Percentiles rank a stretch among this genome's conserved stretches.
Conservation (phyloP, 2,797 vertebrate species). For the Neoniphon sammara region DNA sequence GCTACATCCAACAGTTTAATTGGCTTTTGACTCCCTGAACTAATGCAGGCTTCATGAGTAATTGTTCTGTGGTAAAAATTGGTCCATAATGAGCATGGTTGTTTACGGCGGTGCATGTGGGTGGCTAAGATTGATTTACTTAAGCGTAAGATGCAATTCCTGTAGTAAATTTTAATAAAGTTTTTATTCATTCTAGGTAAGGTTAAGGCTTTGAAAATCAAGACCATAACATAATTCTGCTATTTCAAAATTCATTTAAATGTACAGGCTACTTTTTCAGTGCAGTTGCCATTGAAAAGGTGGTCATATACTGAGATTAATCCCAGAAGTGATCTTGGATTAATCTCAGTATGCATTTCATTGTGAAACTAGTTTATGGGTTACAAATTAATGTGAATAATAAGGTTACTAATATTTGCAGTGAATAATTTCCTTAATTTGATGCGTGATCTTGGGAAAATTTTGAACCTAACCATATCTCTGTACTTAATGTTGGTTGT, state of each 20-base stretch:
- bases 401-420: neutral
- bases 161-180: neutral
- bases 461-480: neutral
- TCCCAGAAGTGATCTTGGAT: neutral
- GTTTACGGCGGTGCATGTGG: neutral
- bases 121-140: neutral
- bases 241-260: neutral
- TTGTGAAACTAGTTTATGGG: neutral
- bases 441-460: neutral
- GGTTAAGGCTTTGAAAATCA: neutral
- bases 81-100: neutral
- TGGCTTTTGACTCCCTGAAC: too few relatives aligned
- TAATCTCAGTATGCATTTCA: neutral
- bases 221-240: neutral
- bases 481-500: neutral
- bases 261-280: neutral
- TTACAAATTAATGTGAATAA: neutral
- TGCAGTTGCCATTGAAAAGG: neutral
- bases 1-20: too few relatives aligned
- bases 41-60: neutral
- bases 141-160: too few relatives aligned
- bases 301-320: too few relatives aligned
- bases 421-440: neutral
- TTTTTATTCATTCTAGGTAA: neutral
- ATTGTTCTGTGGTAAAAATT: neutral